Evolutionary conservation across 2,797 vertebrate genomes (phyloP).

Genomic region (Pseudomugil tenellus): DNA sequence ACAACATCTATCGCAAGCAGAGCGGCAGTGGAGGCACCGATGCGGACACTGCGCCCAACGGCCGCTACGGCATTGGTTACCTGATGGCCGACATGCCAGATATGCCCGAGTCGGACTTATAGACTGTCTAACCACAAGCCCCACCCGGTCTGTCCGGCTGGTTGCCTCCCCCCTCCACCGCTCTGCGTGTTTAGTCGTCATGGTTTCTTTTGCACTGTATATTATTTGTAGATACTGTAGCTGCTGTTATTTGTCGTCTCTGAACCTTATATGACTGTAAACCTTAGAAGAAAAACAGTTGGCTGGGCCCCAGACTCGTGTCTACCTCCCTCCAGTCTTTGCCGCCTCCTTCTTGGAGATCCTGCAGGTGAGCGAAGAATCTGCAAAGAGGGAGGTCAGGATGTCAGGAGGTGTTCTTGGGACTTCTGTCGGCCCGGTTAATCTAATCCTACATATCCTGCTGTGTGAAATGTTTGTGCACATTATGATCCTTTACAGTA

Average conservation of each 20-base stretch:
- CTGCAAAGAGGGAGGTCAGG: conserved; percentile 23
- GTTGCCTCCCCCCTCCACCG: conserved; percentile 28
- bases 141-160: conserved; percentile 25
- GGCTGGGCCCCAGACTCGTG: conserved; percentile 24
- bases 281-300: conserved; percentile 30
- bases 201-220: conserved; percentile 72
- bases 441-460: conserved; percentile 44
- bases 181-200: conserved; percentile 62
- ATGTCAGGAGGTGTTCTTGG: conserved; percentile 18
- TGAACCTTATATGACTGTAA: conserved; percentile 63
- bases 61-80: conserved; percentile 93
- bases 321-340: conserved; percentile 10
- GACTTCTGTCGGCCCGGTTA: conserved; percentile 23
- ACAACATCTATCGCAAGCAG: conserved; percentile 92
- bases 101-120: conserved; percentile 95
- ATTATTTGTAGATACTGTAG: conserved; percentile 81
- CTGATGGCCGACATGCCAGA: conserved; percentile 93
- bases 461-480: conserved; percentile 58
- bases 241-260: conserved; percentile 66
- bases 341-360: conserved; percentile 30
- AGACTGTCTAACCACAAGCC: conserved; percentile 63
- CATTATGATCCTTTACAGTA: conserved; percentile 26
- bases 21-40: conserved; percentile 78
- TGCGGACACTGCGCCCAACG: conserved; percentile 88
- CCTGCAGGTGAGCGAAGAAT: conserved; percentile 17